Percentiles rank a stretch among this genome's conserved stretches.
Evolutionary conservation across 2,888 invertebrate genomes (phyloP).

Genomic region (Punctoribates punctum): DNA sequence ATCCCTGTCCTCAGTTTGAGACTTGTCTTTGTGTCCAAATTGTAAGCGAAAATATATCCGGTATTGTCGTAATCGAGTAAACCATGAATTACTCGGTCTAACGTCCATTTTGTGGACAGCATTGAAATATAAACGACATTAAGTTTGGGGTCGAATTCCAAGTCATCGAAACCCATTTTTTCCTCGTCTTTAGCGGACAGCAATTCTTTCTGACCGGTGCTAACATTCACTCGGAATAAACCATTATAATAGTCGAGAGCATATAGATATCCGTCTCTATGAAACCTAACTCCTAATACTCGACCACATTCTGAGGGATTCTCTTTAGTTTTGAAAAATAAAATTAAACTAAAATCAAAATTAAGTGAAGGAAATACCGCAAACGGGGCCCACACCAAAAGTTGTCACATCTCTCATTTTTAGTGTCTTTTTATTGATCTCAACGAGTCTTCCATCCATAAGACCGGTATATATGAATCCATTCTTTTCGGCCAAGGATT

Average conservation of each 20-base stretch:
- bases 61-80: constrained; percentile 61
- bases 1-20: constrained; percentile 58
- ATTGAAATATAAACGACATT: constrained; percentile 74
- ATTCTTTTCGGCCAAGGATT: constrained; percentile 41
- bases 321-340: neutral
- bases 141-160: constrained; percentile 45
- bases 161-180: constrained; percentile 37
- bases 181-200: neutral
- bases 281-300: constrained; percentile 47
- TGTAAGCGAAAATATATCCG: constrained; percentile 65
- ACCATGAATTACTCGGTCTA: constrained; percentile 67
- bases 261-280: constrained; percentile 46
- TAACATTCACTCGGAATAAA: constrained; percentile 46
- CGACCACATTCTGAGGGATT: constrained; percentile 47
- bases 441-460: constrained; percentile 44
- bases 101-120: constrained; percentile 67
- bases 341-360: too few relatives aligned
- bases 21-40: constrained; percentile 69
- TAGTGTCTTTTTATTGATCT: constrained; percentile 40
- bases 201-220: constrained; percentile 43
- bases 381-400: constrained; percentile 1
- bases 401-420: constrained; percentile 30
- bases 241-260: constrained; percentile 47
- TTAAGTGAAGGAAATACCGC: constrained; percentile 13
- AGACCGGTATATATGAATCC: constrained; percentile 45